Percentiles rank a stretch among this genome's conserved stretches.
These are phyloP conservation scores for Blera fallax DNA, from an alignment of 2,888 invertebrate genomes.

Conservation along the genomic window DNA sequence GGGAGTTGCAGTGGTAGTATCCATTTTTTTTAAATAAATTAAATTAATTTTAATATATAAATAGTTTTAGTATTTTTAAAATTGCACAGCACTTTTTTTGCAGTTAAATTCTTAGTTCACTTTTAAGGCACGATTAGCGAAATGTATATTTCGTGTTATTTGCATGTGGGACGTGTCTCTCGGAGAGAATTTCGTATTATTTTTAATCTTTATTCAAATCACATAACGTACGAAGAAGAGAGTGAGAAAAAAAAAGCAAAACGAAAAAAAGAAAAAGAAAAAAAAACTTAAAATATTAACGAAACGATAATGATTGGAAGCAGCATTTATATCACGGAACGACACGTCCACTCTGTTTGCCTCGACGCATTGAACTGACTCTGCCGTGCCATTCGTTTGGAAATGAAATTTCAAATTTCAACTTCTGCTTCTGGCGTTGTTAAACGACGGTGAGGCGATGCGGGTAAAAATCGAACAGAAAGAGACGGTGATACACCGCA, in stretches of 20 bases:
- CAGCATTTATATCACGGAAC: conserved; percentile 56
- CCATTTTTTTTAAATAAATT: conserved; percentile 64
- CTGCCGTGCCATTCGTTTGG: conserved; percentile 48
- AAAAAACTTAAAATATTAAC: conserved; percentile 53
- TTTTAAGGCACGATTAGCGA: conserved; percentile 29
- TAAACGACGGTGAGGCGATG: conserved; percentile 7
- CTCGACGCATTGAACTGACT: conserved; percentile 65
- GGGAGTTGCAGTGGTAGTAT: conserved; percentile 60
- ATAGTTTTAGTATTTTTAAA: conserved; percentile 10
- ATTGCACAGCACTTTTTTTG: conserved; percentile 76
- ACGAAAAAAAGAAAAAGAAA: conserved; percentile 14
- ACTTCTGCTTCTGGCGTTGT: conserved; percentile 51
- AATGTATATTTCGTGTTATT: conserved; percentile 19
- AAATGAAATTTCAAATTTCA: conserved; percentile 67
- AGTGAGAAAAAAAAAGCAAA: neutral
- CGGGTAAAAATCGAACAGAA: conserved; percentile 19
- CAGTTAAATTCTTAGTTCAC: conserved; percentile 43
- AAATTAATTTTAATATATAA: conserved; percentile 40
- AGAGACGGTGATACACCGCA: conserved; percentile 21
- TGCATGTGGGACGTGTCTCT: conserved; percentile 43
- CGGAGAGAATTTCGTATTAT: neutral
- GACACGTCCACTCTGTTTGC: conserved; percentile 50
- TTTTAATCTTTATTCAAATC: conserved; percentile 9
- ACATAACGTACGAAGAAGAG: conserved; percentile 34
- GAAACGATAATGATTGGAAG: conserved; percentile 46